These are phyloP conservation scores for Anoncus sp. DNA, from an alignment of 2,888 invertebrate species.

Conservation along the genomic window DNA sequence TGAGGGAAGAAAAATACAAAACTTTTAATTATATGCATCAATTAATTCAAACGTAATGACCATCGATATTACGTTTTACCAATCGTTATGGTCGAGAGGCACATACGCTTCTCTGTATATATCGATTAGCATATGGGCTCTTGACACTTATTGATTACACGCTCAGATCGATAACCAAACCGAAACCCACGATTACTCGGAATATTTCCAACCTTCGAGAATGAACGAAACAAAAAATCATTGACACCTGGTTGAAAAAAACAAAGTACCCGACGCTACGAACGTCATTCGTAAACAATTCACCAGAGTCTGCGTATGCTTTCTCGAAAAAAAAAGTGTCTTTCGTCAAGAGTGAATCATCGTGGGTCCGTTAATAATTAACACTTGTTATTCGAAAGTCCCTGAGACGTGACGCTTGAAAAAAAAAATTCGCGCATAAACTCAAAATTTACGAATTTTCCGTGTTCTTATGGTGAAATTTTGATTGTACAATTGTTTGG, in stretches of 20 bases:
- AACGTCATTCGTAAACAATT: constrained; percentile 12
- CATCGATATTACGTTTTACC: constrained; percentile 57
- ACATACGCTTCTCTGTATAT: neutral
- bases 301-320: neutral
- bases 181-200: constrained; percentile 14
- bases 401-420: neutral
- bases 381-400: constrained; percentile 24
- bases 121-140: too few species aligned
- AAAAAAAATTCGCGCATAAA: constrained; percentile 4
- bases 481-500: too few species aligned
- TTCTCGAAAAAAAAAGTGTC: constrained; percentile 44
- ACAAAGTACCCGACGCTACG: constrained; percentile 1
- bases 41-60: constrained; percentile 50
- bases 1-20: constrained; percentile 7
- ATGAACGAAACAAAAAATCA: constrained; percentile 23
- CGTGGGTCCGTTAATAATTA: neutral
- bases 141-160: constrained; percentile 49
- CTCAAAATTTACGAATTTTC: neutral
- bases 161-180: constrained; percentile 11
- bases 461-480: too few species aligned
- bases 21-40: constrained; percentile 55
- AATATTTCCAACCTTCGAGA: constrained; percentile 35
- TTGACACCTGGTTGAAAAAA: constrained; percentile 16
- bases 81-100: constrained; percentile 26
- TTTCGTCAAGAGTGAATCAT: constrained; percentile 38